Conservation (phyloP, 1,140 invertebrate genomes). For the Augochlora pura region DNA sequence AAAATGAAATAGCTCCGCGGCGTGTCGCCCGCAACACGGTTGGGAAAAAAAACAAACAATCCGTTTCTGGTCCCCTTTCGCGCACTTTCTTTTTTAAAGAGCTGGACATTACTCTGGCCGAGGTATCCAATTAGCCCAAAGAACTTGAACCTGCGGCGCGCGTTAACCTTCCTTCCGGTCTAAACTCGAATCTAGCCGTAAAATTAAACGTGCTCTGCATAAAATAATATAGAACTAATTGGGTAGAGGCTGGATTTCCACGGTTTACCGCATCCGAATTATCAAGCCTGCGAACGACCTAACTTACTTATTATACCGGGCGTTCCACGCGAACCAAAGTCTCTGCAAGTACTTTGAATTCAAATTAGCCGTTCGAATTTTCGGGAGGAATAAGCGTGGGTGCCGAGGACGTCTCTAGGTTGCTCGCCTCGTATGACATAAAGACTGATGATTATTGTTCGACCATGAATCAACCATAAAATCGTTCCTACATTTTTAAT, state of each 20-base stretch:
- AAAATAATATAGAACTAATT: conserved; percentile 57
- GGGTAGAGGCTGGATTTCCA: conserved; percentile 15
- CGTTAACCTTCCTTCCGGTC: conserved; percentile 15
- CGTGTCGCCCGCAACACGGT: no score
- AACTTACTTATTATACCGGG: background rate
- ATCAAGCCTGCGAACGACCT: conserved; percentile 11
- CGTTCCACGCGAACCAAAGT: background rate
- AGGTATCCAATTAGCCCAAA: conserved; percentile 11
- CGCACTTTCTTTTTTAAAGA: background rate
- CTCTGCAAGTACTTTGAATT: background rate
- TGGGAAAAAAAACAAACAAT: conserved; percentile 1
- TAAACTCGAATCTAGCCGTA: conserved; percentile 48
- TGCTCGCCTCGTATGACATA: no score
- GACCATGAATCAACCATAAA: no score
- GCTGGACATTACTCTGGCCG: background rate
- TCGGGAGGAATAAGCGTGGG: no score
- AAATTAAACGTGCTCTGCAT: conserved; percentile 46
- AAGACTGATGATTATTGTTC: no score
- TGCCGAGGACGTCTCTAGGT: no score
- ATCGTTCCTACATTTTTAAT: no score
- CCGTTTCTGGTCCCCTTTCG: no score
- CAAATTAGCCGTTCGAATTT: background rate
- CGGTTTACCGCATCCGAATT: conserved; percentile 4
- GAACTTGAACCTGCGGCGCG: conserved; percentile 4
- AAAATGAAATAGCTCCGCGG: background rate